Evolutionary conservation across 1,140 invertebrate species (phyloP).

Genomic region (Brachionus paranguensis): DNA sequence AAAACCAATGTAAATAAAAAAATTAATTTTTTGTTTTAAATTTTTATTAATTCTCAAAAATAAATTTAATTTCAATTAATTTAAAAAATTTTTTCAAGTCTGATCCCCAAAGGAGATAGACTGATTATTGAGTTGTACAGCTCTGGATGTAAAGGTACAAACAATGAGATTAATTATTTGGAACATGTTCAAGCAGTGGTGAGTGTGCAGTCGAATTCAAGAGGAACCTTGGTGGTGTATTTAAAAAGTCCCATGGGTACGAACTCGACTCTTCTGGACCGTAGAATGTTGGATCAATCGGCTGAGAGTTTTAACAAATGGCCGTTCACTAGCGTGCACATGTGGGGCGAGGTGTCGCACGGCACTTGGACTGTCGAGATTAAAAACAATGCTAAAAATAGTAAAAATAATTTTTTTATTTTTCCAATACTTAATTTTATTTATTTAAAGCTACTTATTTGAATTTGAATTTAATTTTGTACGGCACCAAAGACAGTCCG

Average conservation of each 20-base stretch:
- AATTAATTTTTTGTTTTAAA: neutral
- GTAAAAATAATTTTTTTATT: neutral
- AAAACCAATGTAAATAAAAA: slow-evolving; percentile 9
- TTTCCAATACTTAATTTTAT: neutral
- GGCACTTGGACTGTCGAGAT: slow-evolving; percentile 42
- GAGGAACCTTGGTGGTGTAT: slow-evolving; percentile 79
- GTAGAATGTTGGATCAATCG: slow-evolving; percentile 45
- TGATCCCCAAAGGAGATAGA: slow-evolving; percentile 31
- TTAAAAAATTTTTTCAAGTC: neutral
- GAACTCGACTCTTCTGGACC: slow-evolving; percentile 43
- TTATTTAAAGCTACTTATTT: slow-evolving; percentile 21
- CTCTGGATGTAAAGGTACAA: neutral
- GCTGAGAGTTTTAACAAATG: slow-evolving; percentile 47
- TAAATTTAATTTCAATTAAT: no score
- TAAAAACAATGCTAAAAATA: slow-evolving; percentile 26
- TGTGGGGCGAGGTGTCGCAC: slow-evolving; percentile 49
- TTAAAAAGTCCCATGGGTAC: slow-evolving; percentile 45
- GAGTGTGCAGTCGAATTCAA: slow-evolving; percentile 58
- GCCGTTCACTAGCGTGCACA: slow-evolving; percentile 83
- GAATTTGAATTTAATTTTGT: slow-evolving; percentile 37
- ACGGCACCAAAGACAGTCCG: slow-evolving; percentile 38
- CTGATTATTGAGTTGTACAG: slow-evolving; percentile 34
- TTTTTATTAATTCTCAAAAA: neutral
- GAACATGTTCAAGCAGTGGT: slow-evolving; percentile 75
- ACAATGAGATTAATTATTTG: slow-evolving; percentile 67